Evolutionary conservation across 2,888 invertebrate species (phyloP), one percentile per base, ranked within the genome.

Genomic region (Andrena flavipes): DNA sequence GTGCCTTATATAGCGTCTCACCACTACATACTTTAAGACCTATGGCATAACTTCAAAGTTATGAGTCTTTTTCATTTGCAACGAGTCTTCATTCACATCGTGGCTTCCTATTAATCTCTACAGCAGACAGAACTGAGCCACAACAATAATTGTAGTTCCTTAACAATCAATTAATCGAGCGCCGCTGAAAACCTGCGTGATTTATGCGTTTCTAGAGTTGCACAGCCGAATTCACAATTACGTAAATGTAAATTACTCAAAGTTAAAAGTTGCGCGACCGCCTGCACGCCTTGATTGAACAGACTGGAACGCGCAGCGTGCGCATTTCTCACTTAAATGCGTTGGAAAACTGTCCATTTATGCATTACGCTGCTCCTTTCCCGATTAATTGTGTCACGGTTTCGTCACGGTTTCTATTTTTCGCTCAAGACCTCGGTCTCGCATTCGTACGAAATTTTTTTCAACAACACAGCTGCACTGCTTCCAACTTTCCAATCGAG

Each of bases 181-280:
- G 10, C 16, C 1, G 60, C 54, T 63, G 29, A 68, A 30, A 82
- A 80, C 54, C 65, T 30, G 70, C n/a, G 20, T 33, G 30, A 30
- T 59, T 29, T 65, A 29, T 63, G 29, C 48, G n/a, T 63, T 59
- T 42, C 26, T 29, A 49, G 62, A 59, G 33, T 71, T 56, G 49
- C 62, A 54, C 68, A 62, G 64, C 59, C 54, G 54, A 59, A 42
- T 33, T 13, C 7, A 49, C 13, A 60, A 63, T 86, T 82, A 65
- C 60, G 86, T 65, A 86, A 82, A 23, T 48, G 59, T 68, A 68
- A 84, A 86, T 86, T 86, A 76, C 84, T 79, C 76, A 82, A 80
- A 79, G 67, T 51, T 63, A 82, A 72, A 86, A 82, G 73, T 82
- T 82, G 72, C 30, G 56, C 60, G 69, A 67, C 29, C 49, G 73